Base-by-base conservation (phyloP, 2,888 invertebrate species). In the Macrosiphum euphorbiae region DNA sequence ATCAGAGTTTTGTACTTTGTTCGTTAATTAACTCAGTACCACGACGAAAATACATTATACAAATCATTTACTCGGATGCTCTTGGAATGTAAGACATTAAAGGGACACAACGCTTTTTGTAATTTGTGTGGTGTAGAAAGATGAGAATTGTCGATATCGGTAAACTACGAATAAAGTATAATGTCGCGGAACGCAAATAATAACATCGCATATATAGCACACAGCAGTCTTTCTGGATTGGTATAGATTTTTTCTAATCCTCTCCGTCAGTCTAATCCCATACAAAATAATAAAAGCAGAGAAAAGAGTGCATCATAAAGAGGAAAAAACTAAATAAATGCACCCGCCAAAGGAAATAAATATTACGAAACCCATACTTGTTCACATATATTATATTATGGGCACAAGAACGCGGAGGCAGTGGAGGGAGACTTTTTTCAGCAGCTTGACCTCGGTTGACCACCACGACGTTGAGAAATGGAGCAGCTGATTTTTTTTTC, bases 401-500 rank as follows among this genome's bases (percentile, higher is more conserved):
- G 35, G 78, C 20, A 78, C 47, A 61, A 50, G 26, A 85, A 58
- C 7, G 50, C 55, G 55, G 44, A 4, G 55, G 55, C 52, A 41
- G 47, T 5, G 26, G 50, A 35, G 35, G 41, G n/a, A 50, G 47
- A 47, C 67, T 92, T 90, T 92, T 90, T 92, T 78, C 92, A 84
- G 28, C 61, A 86, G 86, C 94, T 94, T 94, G 94, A 94, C 94
- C 94, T 94, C 90, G 61, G 90, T 78, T 67, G 78, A 90, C 90
- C 67, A n/a, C 13, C 28, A 5, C 52, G 44, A 86, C 41, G 35
- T 94, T 90, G 89, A 94, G 52, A 94, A 93, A 94, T 26, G 44
- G 13, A 61, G 86, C 94, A 94, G 94, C 94, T 90, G 94, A 92
- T 92, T 1, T 90, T 47, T 86, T 92, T 78, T 88, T 28, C n/a